phyloP scores from a whole-genome alignment of 1,140 invertebrate genomes.

The Galleria mellonella region DNA sequence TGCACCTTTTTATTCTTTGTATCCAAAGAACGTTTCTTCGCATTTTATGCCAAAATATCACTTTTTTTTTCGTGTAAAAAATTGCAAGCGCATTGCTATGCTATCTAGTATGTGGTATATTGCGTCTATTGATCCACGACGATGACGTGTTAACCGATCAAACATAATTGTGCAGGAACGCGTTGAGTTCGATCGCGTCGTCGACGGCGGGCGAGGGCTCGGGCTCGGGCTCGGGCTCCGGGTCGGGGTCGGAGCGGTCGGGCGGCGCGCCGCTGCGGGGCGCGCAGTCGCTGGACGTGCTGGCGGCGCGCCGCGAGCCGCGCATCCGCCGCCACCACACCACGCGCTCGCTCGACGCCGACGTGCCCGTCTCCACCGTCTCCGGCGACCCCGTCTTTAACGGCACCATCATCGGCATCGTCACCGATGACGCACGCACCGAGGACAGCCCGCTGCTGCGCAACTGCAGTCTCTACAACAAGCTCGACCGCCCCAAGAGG shows the following conservation, averaged over 20 bases:
- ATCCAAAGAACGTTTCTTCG: no score
- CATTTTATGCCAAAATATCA: no score
- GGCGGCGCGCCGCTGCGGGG: conserved; percentile 26
- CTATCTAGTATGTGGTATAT: no score
- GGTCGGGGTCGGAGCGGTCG: conserved; percentile 7
- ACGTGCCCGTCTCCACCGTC: conserved; percentile 50
- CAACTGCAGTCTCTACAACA: conserved; percentile 63
- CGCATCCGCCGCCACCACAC: conserved; percentile 46
- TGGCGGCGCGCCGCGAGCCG: conserved; percentile 25
- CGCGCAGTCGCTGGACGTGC: conserved; percentile 57
- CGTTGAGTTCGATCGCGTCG: conserved; percentile 66
- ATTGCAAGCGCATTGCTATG: no score
- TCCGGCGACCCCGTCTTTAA: conserved; percentile 60
- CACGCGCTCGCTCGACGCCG: conserved; percentile 57
- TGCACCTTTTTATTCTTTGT: no score
- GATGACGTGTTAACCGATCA: no score
- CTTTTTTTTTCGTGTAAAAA: no score
- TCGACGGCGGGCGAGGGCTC: conserved; percentile 45
- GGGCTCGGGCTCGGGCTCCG: conserved; percentile 5
- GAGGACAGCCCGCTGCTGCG: conserved; percentile 68
- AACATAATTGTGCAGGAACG: conserved; percentile 32
- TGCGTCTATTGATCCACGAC: no score
- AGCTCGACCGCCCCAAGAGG: conserved; percentile 44
- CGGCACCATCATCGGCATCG: conserved; percentile 65
- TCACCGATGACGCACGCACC: conserved; percentile 60